phyloP scores from a whole-genome alignment of 1,140 invertebrate genomes.

The Zaprionus davidi region DNA sequence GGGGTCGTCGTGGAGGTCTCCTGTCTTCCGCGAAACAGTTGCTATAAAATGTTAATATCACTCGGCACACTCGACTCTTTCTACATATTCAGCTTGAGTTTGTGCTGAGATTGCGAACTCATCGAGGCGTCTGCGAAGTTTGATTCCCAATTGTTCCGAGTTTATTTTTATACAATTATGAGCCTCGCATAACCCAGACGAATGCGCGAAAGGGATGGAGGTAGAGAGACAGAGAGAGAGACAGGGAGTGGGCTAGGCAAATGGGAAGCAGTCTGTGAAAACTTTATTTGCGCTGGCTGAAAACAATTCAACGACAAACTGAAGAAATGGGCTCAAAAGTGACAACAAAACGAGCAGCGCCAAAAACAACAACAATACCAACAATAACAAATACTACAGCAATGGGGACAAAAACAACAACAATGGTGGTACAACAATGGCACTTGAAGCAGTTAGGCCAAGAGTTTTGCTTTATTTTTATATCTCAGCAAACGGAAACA shows the following conservation, averaged over 20 bases:
- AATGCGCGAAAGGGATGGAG: not conserved
- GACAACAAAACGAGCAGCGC: conserved; percentile 32
- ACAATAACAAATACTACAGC: conserved; percentile 4
- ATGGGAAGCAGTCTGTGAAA: conserved; percentile 14
- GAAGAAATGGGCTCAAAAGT: conserved; percentile 37
- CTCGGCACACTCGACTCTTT: conserved; percentile 12
- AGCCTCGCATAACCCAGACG: conserved; percentile 42
- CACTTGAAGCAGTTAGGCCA: conserved; percentile 32
- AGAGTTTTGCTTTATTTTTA: conserved; percentile 63
- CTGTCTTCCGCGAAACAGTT: not conserved
- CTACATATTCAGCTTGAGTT: not conserved
- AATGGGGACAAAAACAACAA: not conserved
- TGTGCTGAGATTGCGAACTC: conserved; percentile 16
- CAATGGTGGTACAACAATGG: not conserved
- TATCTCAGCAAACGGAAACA: conserved; percentile 65
- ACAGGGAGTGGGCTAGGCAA: not conserved
- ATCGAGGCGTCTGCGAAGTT: conserved; percentile 59
- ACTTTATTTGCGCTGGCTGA: conserved; percentile 31
- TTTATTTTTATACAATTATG: conserved; percentile 73
- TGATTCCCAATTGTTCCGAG: conserved; percentile 70
- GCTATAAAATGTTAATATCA: conserved; percentile 63
- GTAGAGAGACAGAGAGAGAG: not conserved
- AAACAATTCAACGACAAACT: conserved; percentile 40
- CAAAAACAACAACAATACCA: conserved; percentile 7
- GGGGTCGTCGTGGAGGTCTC: not conserved